phyloP scores from a whole-genome alignment of 1,140 invertebrate species.

The Pseudomyrmex dendroicus region DNA sequence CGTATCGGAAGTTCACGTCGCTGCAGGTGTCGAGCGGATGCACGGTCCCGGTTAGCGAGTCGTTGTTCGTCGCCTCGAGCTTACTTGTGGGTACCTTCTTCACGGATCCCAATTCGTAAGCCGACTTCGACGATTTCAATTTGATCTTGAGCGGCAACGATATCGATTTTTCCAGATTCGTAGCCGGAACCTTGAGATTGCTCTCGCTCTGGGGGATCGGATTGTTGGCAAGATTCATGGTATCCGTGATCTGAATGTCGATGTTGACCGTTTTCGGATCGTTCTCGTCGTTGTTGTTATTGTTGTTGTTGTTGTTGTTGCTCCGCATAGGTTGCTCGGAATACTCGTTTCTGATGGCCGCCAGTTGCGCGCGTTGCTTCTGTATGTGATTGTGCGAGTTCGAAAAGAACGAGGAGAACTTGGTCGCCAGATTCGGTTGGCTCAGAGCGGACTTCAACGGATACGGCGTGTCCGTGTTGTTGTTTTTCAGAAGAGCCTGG shows the following conservation, averaged over 20 bases:
- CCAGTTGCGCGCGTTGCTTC: conserved; percentile 84
- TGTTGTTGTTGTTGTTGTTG: neutral
- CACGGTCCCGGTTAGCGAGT: conserved; percentile 79
- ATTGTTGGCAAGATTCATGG: conserved; percentile 67
- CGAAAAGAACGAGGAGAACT: conserved; percentile 87
- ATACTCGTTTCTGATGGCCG: conserved; percentile 76
- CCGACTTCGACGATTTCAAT: conserved; percentile 84
- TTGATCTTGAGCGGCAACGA: conserved; percentile 82
- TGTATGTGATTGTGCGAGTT: conserved; percentile 88
- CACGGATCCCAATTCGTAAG: conserved; percentile 85
- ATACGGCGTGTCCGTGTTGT: conserved; percentile 76
- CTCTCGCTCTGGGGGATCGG: conserved; percentile 65
- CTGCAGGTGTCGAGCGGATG: conserved; percentile 87
- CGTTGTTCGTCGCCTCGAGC: conserved; percentile 79
- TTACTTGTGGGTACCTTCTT: conserved; percentile 85
- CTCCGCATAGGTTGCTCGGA: conserved; percentile 35
- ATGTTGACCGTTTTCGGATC: conserved; percentile 83
- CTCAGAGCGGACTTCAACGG: conserved; percentile 83
- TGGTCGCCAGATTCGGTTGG: conserved; percentile 83
- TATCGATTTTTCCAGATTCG: conserved; percentile 78
- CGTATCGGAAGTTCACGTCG: conserved; percentile 88
- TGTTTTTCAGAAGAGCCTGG: conserved; percentile 75
- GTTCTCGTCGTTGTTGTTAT: conserved; percentile 78
- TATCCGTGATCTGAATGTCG: conserved; percentile 83
- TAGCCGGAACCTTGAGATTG: conserved; percentile 75